Evolutionary conservation across 2,888 invertebrate species (phyloP).

Genomic region (Caenorhabditis angaria): DNA sequence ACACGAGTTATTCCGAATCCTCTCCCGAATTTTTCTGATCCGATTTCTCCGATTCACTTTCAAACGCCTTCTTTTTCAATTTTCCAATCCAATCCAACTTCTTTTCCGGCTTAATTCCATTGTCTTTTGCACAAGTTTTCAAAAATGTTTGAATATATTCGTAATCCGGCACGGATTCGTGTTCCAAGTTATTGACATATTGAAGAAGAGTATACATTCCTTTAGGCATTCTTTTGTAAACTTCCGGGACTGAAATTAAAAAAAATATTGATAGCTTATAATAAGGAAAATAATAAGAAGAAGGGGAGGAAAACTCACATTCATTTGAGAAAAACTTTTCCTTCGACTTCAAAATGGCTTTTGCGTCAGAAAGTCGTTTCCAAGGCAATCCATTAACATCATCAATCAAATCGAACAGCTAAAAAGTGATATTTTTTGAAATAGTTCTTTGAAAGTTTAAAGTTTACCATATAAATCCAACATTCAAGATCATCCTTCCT

Average conservation of each 20-base stretch:
- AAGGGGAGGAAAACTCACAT: slow-evolving; percentile 2
- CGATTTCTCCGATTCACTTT: slow-evolving; percentile 11
- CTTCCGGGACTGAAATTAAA: slow-evolving; percentile 2
- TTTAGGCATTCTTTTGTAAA: slow-evolving; percentile 21
- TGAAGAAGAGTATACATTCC: slow-evolving; percentile 2
- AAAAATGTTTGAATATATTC: slow-evolving; percentile 30
- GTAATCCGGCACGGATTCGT: slow-evolving; percentile 32
- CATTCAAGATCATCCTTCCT: slow-evolving; percentile 53
- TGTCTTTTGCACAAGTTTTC: slow-evolving; percentile 25
- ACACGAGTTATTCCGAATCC: not conserved
- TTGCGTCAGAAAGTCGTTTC: slow-evolving; percentile 18
- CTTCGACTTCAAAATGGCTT: slow-evolving; percentile 15
- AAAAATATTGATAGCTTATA: not conserved
- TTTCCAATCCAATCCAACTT: slow-evolving; percentile 46
- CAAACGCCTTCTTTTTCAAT: slow-evolving; percentile 41
- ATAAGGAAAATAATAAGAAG: not conserved
- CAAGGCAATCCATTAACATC: slow-evolving; percentile 44
- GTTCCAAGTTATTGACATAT: slow-evolving; percentile 35
- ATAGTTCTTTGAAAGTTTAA: not conserved
- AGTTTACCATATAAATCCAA: slow-evolving; percentile 45
- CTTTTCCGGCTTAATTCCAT: slow-evolving; percentile 21
- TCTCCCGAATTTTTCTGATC: slow-evolving; percentile 5
- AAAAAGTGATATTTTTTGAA: not conserved
- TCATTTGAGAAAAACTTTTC: slow-evolving; percentile 12
- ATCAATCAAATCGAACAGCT: slow-evolving; percentile 47